phyloP scores from a whole-genome alignment of 2,113 vertebrate genomes.

The Probosciger aterrimus region DNA sequence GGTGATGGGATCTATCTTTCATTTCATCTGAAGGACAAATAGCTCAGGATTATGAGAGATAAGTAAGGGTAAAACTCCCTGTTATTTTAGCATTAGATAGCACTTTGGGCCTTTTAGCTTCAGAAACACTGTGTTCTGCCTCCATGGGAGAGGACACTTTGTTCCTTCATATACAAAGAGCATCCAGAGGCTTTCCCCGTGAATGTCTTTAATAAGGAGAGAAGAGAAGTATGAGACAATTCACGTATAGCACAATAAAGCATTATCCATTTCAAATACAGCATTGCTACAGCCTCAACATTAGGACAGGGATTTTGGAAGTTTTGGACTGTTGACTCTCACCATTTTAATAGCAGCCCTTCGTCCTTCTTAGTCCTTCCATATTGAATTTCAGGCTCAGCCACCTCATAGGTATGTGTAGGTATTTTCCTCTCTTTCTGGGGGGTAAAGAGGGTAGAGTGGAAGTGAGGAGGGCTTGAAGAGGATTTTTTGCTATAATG shows the following conservation, averaged over 20 bases:
- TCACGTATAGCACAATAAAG: slow-evolving; percentile 33
- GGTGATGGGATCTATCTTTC: slow-evolving; percentile 16
- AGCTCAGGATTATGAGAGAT: slow-evolving; percentile 26
- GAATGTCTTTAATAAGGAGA: slow-evolving; percentile 11
- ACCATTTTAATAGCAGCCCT: background rate
- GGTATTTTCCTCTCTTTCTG: background rate
- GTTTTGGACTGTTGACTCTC: background rate
- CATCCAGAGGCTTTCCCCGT: background rate
- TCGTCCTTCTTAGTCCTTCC: background rate
- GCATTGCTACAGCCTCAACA: background rate
- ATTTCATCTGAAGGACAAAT: slow-evolving; percentile 44
- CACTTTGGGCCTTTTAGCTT: slow-evolving; percentile 32
- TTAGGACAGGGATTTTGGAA: background rate
- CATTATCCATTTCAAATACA: slow-evolving; percentile 3
- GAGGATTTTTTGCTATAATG: background rate
- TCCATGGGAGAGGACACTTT: slow-evolving; percentile 36
- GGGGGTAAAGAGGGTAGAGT: background rate
- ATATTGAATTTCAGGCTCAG: background rate
- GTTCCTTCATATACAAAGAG: slow-evolving; percentile 28
- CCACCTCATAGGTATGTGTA: background rate
- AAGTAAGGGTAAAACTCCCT: slow-evolving; percentile 42
- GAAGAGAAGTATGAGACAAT: slow-evolving; percentile 16
- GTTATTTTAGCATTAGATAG: slow-evolving; percentile 58
- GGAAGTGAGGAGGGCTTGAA: background rate
- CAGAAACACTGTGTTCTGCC: slow-evolving; percentile 3